These are phyloP conservation scores for Phalacrocorax brasilianus DNA, from an alignment of 2,113 vertebrate species.

Conservation along the genomic window DNA sequence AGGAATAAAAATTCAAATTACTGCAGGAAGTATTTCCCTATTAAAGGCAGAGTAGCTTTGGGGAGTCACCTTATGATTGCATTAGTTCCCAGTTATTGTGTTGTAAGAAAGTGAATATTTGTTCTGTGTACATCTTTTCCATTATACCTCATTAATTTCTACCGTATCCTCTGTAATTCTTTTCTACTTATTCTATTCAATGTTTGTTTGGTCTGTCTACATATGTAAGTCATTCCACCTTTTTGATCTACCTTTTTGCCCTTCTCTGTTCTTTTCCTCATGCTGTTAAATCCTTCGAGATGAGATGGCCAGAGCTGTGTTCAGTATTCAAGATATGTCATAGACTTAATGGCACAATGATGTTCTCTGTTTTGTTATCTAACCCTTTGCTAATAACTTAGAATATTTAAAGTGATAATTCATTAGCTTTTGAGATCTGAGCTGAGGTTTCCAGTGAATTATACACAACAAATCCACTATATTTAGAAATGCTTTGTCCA, in stretches of 20 bases:
- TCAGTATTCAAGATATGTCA: neutral
- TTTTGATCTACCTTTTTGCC: neutral
- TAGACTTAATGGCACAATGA: neutral
- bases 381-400: conserved; percentile 5
- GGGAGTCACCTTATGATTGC: neutral
- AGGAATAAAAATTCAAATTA: neutral
- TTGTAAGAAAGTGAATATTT: neutral
- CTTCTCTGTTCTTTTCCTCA: neutral
- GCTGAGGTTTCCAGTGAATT: neutral
- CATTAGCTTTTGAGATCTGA: neutral
- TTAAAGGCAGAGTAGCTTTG: neutral
- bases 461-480: neutral
- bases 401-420: neutral
- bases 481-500: neutral
- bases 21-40: neutral
- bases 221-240: neutral
- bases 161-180: neutral
- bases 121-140: neutral
- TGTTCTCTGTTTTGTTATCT: neutral
- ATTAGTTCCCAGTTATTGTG: neutral
- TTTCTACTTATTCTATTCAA: neutral
- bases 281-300: neutral
- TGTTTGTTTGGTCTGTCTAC: neutral
- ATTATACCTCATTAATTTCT: neutral
- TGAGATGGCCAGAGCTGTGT: neutral